Evolutionary conservation across 1,140 invertebrate species (phyloP).

Genomic region (Metopolophium dirhodum): DNA sequence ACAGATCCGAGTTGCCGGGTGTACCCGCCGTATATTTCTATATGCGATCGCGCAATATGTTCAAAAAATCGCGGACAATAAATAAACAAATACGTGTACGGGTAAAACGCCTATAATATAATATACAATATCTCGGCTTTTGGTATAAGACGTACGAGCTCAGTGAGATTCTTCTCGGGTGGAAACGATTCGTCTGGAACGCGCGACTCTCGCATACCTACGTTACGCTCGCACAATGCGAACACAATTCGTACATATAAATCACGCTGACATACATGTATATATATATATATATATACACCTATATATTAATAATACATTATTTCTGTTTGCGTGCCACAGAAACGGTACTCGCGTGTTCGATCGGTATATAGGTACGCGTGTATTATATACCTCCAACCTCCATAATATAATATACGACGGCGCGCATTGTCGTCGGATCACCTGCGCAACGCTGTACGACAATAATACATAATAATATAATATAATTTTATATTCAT

Average conservation of each 20-base stretch:
- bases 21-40: not conserved
- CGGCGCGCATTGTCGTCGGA: constrained; percentile 12
- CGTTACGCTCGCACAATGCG: constrained; percentile 25
- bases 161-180: not conserved
- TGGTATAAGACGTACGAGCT: not conserved
- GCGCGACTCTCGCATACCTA: not conserved
- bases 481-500: constrained; percentile 7
- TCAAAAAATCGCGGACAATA: not conserved
- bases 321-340: not conserved
- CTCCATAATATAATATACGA: not conserved
- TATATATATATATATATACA: not conserved
- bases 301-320: constrained; percentile 27
- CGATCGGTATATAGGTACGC: not conserved
- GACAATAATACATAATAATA: not conserved
- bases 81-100: not conserved
- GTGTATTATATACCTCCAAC: not conserved
- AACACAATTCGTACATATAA: not conserved
- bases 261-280: not conserved
- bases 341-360: not conserved
- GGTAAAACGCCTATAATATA: not conserved
- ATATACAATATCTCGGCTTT: not conserved
- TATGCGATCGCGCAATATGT: not conserved
- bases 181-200: constrained; percentile 28
- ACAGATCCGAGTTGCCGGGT: not conserved
- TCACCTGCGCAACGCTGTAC: not conserved